Evolutionary conservation across 92 coral and sea anemone species (phyloP).

Genomic region (Phymanthus crucifer): DNA sequence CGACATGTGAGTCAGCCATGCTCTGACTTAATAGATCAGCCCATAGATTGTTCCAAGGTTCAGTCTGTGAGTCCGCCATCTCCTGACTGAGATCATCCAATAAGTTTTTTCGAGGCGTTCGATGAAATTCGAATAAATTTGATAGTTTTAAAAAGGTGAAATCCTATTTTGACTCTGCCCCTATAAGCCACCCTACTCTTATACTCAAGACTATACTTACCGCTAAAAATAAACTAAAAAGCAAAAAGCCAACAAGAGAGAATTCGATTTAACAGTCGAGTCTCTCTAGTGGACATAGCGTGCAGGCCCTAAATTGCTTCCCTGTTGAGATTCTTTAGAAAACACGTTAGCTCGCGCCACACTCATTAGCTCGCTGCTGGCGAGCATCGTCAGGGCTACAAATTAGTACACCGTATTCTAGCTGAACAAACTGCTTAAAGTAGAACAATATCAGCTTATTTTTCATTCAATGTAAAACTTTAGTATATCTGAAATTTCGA

Average conservation of each 20-base stretch:
- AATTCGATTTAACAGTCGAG: not conserved
- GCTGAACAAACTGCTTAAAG: not conserved
- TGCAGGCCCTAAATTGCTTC: not conserved
- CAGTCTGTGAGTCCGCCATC: too few species aligned
- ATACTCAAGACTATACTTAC: too few species aligned
- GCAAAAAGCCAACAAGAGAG: not conserved
- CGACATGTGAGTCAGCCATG: too few species aligned
- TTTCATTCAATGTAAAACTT: not conserved
- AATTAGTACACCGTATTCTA: not conserved
- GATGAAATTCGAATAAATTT: too few species aligned
- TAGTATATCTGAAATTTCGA: not conserved
- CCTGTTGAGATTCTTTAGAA: not conserved
- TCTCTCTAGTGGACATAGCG: not conserved
- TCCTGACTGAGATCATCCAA: too few species aligned
- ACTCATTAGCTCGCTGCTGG: not conserved
- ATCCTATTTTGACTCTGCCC: too few species aligned
- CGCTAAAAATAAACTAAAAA: not conserved
- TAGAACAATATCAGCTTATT: not conserved
- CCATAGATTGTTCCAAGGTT: too few species aligned
- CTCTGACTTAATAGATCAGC: too few species aligned
- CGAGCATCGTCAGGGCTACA: not conserved
- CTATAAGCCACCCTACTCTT: too few species aligned
- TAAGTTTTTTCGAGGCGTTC: too few species aligned
- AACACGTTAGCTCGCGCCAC: not conserved
- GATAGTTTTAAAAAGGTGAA: too few species aligned